Conservation (phyloP, 1,140 invertebrate species). For the Trichonephila clavipes region DNA sequence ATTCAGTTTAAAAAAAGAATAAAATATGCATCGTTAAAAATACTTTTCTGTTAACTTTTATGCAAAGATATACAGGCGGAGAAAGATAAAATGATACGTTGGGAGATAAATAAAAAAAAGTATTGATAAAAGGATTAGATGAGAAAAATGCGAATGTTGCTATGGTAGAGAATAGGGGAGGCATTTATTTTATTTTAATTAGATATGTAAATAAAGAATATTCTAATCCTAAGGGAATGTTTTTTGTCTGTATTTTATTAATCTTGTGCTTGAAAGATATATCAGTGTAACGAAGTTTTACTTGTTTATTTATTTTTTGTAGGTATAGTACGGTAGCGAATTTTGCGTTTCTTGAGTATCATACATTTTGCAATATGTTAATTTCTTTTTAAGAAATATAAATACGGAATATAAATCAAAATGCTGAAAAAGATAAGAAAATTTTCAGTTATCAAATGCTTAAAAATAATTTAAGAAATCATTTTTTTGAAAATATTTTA, state of each 20-base stretch:
- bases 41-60: constrained; percentile 2
- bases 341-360: not conserved
- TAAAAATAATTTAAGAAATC: too few relatives aligned
- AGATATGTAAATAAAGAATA: not conserved
- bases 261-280: not conserved
- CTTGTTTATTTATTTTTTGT: too few relatives aligned
- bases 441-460: too few relatives aligned
- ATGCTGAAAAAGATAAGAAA: not conserved
- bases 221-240: not conserved
- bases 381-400: too few relatives aligned
- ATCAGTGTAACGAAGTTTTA: too few relatives aligned
- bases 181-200: constrained; percentile 8
- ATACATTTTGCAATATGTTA: not conserved
- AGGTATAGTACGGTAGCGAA: too few relatives aligned
- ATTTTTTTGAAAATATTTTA: too few relatives aligned
- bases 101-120: not conserved
- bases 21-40: constrained; percentile 2
- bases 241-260: not conserved
- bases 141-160: not conserved
- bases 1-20: not conserved
- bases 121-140: constrained; percentile 10
- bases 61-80: not conserved
- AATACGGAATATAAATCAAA: not conserved
- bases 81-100: not conserved
- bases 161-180: not conserved